A percentile compares a stretch with the other conserved stretches of the same genome.
These are phyloP conservation scores for Paradisaea rubra DNA, from an alignment of 2,113 vertebrate genomes.

Conservation along the genomic window DNA sequence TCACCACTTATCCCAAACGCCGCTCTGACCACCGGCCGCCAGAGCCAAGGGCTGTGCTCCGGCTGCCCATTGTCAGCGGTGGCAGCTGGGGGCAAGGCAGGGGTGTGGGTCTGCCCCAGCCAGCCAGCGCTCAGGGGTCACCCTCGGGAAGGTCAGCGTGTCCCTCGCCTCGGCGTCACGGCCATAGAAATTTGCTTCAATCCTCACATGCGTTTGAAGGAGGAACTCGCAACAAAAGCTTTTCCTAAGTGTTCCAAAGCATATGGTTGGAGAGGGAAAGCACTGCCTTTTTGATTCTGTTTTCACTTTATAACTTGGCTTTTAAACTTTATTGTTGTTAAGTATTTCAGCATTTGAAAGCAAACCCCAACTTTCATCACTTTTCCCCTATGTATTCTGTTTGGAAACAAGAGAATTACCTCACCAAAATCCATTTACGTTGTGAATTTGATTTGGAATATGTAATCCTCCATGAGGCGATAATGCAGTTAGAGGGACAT, in stretches of 20 bases:
- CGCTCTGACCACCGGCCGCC: rapidly evolving
- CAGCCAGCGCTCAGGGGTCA: rapidly evolving
- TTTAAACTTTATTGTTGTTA: not conserved
- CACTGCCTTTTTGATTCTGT: not conserved
- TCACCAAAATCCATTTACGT: not conserved
- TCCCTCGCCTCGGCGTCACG: not conserved
- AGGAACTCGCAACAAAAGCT: not conserved
- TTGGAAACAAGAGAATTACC: not conserved
- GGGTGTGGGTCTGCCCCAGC: not conserved
- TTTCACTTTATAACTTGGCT: not conserved
- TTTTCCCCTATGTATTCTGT: not conserved
- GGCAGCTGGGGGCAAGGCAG: not conserved
- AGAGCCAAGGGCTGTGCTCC: not conserved
- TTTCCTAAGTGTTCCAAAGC: not conserved
- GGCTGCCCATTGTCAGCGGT: not conserved
- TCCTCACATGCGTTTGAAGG: not conserved
- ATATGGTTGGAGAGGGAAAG: not conserved
- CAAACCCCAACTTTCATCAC: not conserved
- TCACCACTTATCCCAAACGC: not conserved
- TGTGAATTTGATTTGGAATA: not conserved
- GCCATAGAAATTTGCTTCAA: not conserved
- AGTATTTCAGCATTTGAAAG: not conserved
- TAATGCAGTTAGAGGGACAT: not conserved
- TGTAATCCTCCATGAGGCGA: not conserved
- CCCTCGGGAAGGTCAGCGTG: rapidly evolving